Evolutionary conservation across 2,113 vertebrate genomes (phyloP), one percentile per base, ranked within the genome.

Genomic region (Stegostoma tigrinum): DNA sequence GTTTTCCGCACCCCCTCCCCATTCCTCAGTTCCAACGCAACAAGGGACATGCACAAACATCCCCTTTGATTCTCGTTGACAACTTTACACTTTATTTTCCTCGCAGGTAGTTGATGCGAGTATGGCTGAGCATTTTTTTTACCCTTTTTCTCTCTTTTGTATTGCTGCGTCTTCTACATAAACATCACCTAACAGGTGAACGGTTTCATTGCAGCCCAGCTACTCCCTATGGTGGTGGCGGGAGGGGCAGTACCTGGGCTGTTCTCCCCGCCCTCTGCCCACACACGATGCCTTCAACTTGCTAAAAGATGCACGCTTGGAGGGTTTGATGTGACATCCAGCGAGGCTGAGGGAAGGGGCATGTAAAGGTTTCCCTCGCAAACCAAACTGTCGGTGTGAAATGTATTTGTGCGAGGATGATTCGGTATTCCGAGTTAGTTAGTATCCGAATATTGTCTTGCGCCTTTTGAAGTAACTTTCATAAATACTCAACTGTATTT

Each of bases 121-220:
- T 80, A 96, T 38, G 96, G 97, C 96, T 97, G 95, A 96, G 97
- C 96, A 93, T 96, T 96, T 75, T 34, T 75, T 75, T n/a, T 2
- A 2, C 24, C 2, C 10, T 75, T 34, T 75, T 2, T 34, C 30
- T 2, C 6, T 42, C 4, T 6, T 21, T 42, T 45, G 78, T 38
- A 19, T 83, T 83, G 38, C 72, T 30, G 72, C 34, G 38, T 34
- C 27, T 30, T 93, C 34, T 17, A 66, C 19, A 64, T 55, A 55
- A 89, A 12, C 34, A 15, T n/a, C 52, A 34, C 34, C 89, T 61
- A 66, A 93, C 61, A 93, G 89, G 61, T 93, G 27, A 87, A 23
- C 42, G 45, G 61, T 27, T 83, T 75, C 80, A 83, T 15, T 27
- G 48, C 45, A 55, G 21, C 48, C 85, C 48, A 52, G 34, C 1